Base-by-base conservation (phyloP, 2,797 vertebrate species). In the Benthosema pterotum region DNA sequence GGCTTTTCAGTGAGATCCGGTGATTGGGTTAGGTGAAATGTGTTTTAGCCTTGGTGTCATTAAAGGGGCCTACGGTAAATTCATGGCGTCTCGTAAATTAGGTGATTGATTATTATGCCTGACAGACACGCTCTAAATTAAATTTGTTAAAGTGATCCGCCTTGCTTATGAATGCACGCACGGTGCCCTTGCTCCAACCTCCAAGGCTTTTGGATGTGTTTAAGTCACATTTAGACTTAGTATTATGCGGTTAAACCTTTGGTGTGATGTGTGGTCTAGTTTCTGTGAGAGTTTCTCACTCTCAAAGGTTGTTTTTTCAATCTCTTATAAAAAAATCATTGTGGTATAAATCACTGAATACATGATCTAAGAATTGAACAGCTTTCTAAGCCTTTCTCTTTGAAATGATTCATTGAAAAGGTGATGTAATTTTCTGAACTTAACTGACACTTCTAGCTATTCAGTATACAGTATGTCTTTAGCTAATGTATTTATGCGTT, bases 21-120 rank as follows among this genome's bases (percentile, higher is more conserved):
- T 57, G 63, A 83, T 63, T 67, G 78, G 71, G 71, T 75, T 78
- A 77, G 59, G 80, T 84, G 67, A 86, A 80, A 87, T 68, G 75
- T 74, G 69, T 67, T 65, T 84, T 71, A 32, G 60, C 69, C 60
- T 68, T 70, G 63, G 86, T 77, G 78, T 78, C 71, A 71, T 72
- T 73, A 55, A 67, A 58, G 50, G 42, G 61, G 16, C 51, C 65
- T 47, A 55, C 47, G 42, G 45, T 68, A 49, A 74, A 69, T 79
- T 65, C 57, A 43, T 19, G 3, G 56, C 56, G 56, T 72, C 48
- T 65, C 55, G 3, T 74, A 43, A 60, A 74, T 83, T 74, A 67
- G 55, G 63, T 53, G 3, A 62, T 57, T 69, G 66, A 79, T 65
- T 68, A 63, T 52, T 68, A 63, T 52, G 50, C 54, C 57, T 76